phyloP scores from a whole-genome alignment of 2,113 vertebrate species.

The Xenotilapia flavipinnis region DNA sequence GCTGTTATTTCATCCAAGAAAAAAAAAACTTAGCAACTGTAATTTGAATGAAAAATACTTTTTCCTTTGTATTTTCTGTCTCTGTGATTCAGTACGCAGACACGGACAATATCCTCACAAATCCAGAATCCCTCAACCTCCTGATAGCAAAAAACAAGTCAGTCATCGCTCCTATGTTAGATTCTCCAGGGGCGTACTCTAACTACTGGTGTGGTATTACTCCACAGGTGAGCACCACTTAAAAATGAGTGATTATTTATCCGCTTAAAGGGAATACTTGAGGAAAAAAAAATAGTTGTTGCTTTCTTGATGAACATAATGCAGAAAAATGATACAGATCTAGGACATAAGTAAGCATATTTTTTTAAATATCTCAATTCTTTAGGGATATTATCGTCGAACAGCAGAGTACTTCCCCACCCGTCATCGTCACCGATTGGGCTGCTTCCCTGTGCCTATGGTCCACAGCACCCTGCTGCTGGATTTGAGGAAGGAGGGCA shows the following conservation, averaged over 20 bases:
- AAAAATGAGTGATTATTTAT: neutral
- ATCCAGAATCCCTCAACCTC: constrained; percentile 82
- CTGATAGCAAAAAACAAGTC: constrained; percentile 83
- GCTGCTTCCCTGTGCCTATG: constrained; percentile 89
- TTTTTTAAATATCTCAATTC: neutral
- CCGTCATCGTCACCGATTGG: constrained; percentile 80
- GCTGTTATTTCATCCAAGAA: neutral
- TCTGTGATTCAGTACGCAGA: constrained; percentile 78
- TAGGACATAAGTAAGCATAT: neutral
- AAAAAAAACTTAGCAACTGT: neutral
- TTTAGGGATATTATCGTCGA: constrained; percentile 89
- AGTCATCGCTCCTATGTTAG: constrained; percentile 89
- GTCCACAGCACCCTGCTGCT: constrained; percentile 88
- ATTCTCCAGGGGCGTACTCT: constrained; percentile 91
- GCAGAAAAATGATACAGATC: neutral
- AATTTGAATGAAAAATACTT: neutral
- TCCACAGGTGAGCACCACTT: constrained; percentile 77
- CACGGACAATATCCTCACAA: constrained; percentile 90
- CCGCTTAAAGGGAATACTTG: neutral
- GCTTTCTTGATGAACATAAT: neutral
- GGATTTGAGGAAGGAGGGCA: constrained; percentile 79
- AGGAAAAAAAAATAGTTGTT: neutral
- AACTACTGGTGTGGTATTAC: constrained; percentile 99
- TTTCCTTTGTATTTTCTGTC: neutral
- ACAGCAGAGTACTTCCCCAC: constrained; percentile 94